Base-by-base conservation (phyloP, 2,888 invertebrate species). In the Caenorhabditis sp. region DNA sequence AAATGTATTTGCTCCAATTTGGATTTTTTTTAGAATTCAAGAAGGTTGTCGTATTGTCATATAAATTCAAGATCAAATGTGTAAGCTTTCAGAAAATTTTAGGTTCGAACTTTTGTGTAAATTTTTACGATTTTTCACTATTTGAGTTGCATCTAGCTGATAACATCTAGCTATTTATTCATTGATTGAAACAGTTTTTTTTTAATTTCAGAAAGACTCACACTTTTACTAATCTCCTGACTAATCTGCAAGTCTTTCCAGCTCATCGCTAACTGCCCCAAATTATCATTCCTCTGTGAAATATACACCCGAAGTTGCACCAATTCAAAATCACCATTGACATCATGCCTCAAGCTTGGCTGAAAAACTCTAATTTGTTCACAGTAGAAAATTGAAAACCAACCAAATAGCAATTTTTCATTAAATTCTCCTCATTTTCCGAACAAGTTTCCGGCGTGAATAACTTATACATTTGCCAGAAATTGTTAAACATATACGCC, bases 401-500 rank as follows among this genome's bases (percentile, higher is more conserved):
- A 23, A 49, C 49, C 23, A 69, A 53, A 12, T n/a, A 27, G 4
- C 56, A 36, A 58, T 8, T 27, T 26, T 53, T 64, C 65, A 43
- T 59, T 53, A 36, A 74, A 49, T 49, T 61, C 1, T 67, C 25
- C 20, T 67, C 67, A 1, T 59, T n/a, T 10, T 62, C 65, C 14
- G 58, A 50, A 62, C 81, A 83, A 1, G 67, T 10, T 27, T 77
- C 76, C 67, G 79, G 89, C 70, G 88, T 87, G 80, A 89, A 90
- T 23, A 91, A 85, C 20, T 84, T 80, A 67, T 89, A 90, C 38
- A 91, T 84, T 12, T 88, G 88, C 83, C 88, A 90, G 60, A 90
- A 84, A 12, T 90, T 89, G 78, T 90, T 88, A 5, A 82, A 84
- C 50, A 90, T 89, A 80, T 90, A 90, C 12, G 88, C 88, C 26